Base-by-base conservation (phyloP, 1,140 invertebrate genomes). In the Bradysia coprophila region DNA sequence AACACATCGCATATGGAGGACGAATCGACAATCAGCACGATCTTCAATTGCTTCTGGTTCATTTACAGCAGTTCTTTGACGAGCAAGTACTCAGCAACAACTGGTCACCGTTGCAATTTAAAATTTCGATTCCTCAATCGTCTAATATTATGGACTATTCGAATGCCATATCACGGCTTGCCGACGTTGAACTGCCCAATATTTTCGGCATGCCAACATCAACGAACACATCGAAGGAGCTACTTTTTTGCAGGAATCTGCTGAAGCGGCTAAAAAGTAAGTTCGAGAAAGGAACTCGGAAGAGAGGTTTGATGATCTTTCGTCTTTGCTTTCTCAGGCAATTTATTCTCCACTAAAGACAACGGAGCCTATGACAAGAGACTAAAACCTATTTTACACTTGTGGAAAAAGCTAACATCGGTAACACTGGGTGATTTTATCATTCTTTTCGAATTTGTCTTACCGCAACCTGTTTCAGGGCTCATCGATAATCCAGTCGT, bases 1-100 rank as follows among this genome's bases (percentile, higher is more conserved):
- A 84, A 50, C 72, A 78, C 41, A 80, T 85, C 0, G 78, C 93
- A 43, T 95, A 92, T 54, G 90, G 90, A 1, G 90, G 90, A 1
- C 63, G 87, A 33, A 69, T 95, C 6, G 87, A 92, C 54, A 87
- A 89, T 49, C 55, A 65, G 6, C 78, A 81, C 54, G 91, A 95
- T 62, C 57, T 73, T 40, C 61, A 71, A 36, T 77, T 89, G 2
- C 55, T 95, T 19, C 60, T 68, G 10, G 73, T 78, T 1, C 90
- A 91, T 54, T 55, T 92, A 2, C 54, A 64, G n/a, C 68, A 78
- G 31, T 79, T 79, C 51, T 90, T 90, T 60, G 73, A 61, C 34
- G 51, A 65, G 54, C 58, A 71, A 57, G 51, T 75, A 10, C 59
- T 75, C 34, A 69, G 68, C 41, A 71, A 72, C 43, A 60, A 66